Conservation (phyloP, 2,888 invertebrate species). For the Chelonus formosanus region DNA sequence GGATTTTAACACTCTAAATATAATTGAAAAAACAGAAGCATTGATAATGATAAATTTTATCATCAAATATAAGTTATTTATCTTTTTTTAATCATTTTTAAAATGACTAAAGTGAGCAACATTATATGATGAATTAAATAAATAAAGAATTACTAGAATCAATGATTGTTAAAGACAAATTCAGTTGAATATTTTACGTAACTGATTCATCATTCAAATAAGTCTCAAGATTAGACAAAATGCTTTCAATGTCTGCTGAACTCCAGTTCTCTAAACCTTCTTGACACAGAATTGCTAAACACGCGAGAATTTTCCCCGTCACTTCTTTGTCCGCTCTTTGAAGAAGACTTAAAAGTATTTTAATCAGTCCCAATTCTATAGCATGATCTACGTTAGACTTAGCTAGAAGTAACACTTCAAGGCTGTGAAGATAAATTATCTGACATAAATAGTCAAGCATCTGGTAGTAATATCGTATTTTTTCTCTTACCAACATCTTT, state of each 20-base stretch:
- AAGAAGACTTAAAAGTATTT: constrained; percentile 55
- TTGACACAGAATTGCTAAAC: constrained; percentile 57
- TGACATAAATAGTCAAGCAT: constrained; percentile 24
- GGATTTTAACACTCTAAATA: too few relatives aligned
- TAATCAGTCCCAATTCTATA: constrained; percentile 58
- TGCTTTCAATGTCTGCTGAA: constrained; percentile 53
- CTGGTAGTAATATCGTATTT: not conserved
- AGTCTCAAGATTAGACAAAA: constrained; percentile 54
- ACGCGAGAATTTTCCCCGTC: constrained; percentile 52
- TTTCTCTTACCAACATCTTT: constrained; percentile 50
- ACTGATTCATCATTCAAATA: constrained; percentile 57
- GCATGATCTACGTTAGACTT: constrained; percentile 53
- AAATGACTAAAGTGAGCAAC: too few relatives aligned
- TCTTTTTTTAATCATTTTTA: too few relatives aligned
- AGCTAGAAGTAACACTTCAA: constrained; percentile 57
- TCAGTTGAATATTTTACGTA: not conserved
- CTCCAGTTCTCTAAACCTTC: constrained; percentile 58
- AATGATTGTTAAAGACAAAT: too few relatives aligned
- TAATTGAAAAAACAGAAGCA: too few relatives aligned
- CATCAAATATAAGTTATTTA: too few relatives aligned
- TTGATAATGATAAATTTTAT: too few relatives aligned
- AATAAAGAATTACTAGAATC: too few relatives aligned
- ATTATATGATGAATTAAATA: too few relatives aligned
- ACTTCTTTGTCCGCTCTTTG: constrained; percentile 51
- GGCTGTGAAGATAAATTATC: constrained; percentile 57